Evolutionary conservation across 2,113 vertebrate genomes (phyloP), one percentile per base, ranked within the genome.

Genomic region (Xiphophorus hellerii): DNA sequence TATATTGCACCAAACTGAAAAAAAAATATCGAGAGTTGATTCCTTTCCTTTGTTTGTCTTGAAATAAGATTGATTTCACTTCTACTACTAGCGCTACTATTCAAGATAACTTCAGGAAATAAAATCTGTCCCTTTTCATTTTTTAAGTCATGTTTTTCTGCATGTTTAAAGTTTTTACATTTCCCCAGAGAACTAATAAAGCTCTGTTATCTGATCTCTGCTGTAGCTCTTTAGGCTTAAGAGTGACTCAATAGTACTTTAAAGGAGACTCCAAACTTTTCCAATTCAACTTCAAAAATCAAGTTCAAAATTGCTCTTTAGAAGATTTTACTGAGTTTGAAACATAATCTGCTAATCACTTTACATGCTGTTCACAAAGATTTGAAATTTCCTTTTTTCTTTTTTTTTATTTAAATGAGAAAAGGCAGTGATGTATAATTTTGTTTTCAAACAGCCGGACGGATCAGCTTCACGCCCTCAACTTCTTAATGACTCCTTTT

Each of bases 401-500:
- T 44, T 4, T 44, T 44, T 14, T 17, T 17, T 44, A 20, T 25
- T 58, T 10, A 2, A 58, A 0, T 11, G 51, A n/a, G 51, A 58
- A 58, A 25, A 25, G 1, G 44, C 13, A 51, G 17, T 22, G 17
- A 54, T 54, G 48, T 54, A 22, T 54, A 5, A 54, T 27, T 63
- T 9, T 72, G 29, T 61, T 66, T n/a, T 72, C 48, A 54, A 10
- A 35, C 37, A 0, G n/a, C 37, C n/a, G 62, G n/a, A 42, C 44
- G 61, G 62, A 42, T 51, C 51, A 33, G 73, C 64, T 66, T 73
- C 74, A 39, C 20, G 65, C 70, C 33, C 72, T 61, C 15, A 39
- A 28, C 27, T 29, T 27, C 29, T 28, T 68, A 81, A 64, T n/a
- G 69, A 68, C 61, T 62, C 12, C n/a, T 25, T 3, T 44, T 88